Evolutionary conservation across 2,888 invertebrate species (phyloP).

Genomic region (Drosophila nigritarsus): DNA sequence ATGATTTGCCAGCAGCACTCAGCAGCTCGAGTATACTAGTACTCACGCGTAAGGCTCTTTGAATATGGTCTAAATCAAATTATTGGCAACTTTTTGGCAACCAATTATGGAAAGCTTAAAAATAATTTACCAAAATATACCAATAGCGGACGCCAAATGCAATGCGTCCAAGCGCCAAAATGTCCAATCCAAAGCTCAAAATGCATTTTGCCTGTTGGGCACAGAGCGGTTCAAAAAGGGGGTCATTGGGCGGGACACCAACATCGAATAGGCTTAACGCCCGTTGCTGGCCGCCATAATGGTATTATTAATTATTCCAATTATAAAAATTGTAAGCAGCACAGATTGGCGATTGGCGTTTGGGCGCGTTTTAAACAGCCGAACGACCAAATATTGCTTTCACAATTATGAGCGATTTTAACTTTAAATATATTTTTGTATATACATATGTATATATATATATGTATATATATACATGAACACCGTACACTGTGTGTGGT

Average conservation of each 20-base stretch:
- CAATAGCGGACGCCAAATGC: constrained; percentile 50
- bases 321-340: constrained; percentile 82
- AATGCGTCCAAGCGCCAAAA: constrained; percentile 17
- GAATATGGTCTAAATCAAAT: constrained; percentile 33
- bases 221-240: not conserved
- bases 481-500: not conserved
- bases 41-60: constrained; percentile 19
- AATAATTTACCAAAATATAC: constrained; percentile 62
- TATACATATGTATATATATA: not conserved
- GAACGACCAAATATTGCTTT: constrained; percentile 53
- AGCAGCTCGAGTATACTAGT: constrained; percentile 21
- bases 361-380: constrained; percentile 53
- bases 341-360: constrained; percentile 58
- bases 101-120: constrained; percentile 72
- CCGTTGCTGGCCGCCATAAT: constrained; percentile 66
- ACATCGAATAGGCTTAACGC: constrained; percentile 78
- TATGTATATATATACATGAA: no score
- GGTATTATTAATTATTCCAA: constrained; percentile 85
- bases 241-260: constrained; percentile 20
- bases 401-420: constrained; percentile 68
- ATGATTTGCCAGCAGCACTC: constrained; percentile 17
- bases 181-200: constrained; percentile 35
- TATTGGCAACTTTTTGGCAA: constrained; percentile 49
- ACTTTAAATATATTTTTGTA: constrained; percentile 24
- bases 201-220: constrained; percentile 19